phyloP scores from a whole-genome alignment of 1,140 invertebrate genomes.

The Schlechtendalia chinensis region DNA sequence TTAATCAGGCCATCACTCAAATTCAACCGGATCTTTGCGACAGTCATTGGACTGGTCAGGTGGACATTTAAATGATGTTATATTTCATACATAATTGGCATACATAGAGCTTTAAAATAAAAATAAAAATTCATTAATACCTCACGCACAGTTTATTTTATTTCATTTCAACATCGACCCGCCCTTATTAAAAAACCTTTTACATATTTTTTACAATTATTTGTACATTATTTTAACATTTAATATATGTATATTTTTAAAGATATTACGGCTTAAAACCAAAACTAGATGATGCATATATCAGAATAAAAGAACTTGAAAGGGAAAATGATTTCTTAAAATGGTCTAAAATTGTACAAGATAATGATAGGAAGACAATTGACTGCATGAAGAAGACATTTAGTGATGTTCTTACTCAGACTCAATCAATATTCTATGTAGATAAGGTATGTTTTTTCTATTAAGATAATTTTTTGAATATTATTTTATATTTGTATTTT shows the following conservation, averaged over 20 bases:
- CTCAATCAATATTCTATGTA: background rate
- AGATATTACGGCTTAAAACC: slow-evolving; percentile 58
- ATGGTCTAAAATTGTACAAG: slow-evolving; percentile 20
- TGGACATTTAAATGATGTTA: too few relatives aligned
- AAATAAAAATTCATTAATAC: too few relatives aligned
- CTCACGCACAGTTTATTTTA: too few relatives aligned
- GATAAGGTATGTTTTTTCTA: slow-evolving; percentile 9
- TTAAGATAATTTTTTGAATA: background rate
- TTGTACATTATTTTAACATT: background rate
- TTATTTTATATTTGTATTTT: background rate
- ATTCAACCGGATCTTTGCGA: too few relatives aligned
- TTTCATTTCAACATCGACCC: too few relatives aligned
- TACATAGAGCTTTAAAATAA: too few relatives aligned
- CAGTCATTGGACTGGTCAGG: too few relatives aligned
- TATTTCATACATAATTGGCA: too few relatives aligned
- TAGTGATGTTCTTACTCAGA: slow-evolving; percentile 25
- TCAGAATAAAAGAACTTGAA: slow-evolving; percentile 54
- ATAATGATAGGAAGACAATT: background rate
- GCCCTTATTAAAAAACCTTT: too few relatives aligned
- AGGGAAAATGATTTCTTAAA: slow-evolving; percentile 54
- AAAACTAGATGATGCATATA: slow-evolving; percentile 55
- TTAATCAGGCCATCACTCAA: too few relatives aligned
- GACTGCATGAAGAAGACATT: background rate
- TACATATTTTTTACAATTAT: background rate
- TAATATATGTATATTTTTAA: slow-evolving; percentile 11